These are phyloP conservation scores for Hyalella azteca DNA, from an alignment of 2,888 invertebrate species.

Conservation along the genomic window DNA sequence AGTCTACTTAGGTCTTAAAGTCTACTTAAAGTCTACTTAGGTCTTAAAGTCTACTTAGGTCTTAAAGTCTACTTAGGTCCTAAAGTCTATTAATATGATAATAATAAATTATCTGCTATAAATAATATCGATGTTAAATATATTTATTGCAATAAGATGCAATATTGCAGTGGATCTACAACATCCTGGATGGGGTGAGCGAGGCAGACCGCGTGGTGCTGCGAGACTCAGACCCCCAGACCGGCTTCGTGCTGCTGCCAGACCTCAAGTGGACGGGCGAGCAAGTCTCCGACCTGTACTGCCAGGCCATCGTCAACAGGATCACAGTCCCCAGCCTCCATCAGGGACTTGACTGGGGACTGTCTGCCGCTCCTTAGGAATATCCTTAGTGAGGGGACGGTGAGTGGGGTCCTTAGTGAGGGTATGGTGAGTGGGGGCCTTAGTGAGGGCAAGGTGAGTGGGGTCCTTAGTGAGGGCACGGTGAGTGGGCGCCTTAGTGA, in stretches of 20 bases:
- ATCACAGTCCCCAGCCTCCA: conserved; percentile 78
- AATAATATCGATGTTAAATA: too few relatives aligned
- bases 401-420: conserved; percentile 64
- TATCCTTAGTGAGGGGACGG: conserved; percentile 76
- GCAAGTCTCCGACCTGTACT: conserved; percentile 77
- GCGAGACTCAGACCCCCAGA: conserved; percentile 77
- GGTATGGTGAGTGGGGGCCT: background rate
- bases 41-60: too few relatives aligned
- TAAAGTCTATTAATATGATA: too few relatives aligned
- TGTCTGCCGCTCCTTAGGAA: conserved; percentile 85
- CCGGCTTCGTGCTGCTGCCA: conserved; percentile 83
- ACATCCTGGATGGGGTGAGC: conserved; percentile 86
- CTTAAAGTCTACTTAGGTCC: too few relatives aligned
- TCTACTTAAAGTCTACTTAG: too few relatives aligned
- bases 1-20: too few relatives aligned
- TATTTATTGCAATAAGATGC: too few relatives aligned
- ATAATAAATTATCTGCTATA: too few relatives aligned
- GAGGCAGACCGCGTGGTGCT: conserved; percentile 87
- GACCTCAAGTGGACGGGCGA: conserved; percentile 96
- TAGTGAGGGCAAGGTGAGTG: too few relatives aligned
- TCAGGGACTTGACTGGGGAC: conserved; percentile 79
- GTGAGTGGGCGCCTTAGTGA: too few relatives aligned
- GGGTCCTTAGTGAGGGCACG: too few relatives aligned
- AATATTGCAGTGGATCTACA: conserved; percentile 91
- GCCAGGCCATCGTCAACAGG: conserved; percentile 79